Evolutionary conservation across 2,888 invertebrate species (phyloP).

Genomic region (Eugnorisma glareosa): DNA sequence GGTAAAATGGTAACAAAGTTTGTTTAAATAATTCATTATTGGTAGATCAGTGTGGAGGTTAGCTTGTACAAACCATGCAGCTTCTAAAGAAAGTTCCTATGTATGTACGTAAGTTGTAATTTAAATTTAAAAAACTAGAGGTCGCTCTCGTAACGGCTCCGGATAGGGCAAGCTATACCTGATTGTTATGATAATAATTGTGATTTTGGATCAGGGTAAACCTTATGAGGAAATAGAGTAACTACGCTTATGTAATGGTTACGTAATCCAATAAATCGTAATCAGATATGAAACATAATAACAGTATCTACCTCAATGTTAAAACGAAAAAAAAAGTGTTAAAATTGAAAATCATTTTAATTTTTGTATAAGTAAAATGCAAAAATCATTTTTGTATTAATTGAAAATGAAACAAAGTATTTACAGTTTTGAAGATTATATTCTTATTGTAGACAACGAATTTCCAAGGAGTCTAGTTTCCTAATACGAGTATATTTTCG

Average conservation of each 20-base stretch:
- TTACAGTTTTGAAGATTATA: conserved; percentile 10
- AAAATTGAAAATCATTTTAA: conserved; percentile 3
- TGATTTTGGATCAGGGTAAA: conserved; percentile 86
- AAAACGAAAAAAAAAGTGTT: not conserved
- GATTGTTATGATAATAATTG: conserved; percentile 79
- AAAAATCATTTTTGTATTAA: conserved; percentile 6
- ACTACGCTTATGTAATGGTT: conserved; percentile 50
- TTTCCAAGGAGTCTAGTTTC: conserved; percentile 34
- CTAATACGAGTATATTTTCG: conserved; percentile 41
- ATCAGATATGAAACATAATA: conserved; percentile 22
- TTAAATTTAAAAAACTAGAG: conserved; percentile 88
- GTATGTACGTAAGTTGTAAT: conserved; percentile 91
- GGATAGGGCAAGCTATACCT: conserved; percentile 74
- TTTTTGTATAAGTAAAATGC: conserved; percentile 10
- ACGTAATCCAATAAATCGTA: conserved; percentile 31
- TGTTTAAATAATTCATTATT: conserved; percentile 87
- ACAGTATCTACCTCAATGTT: not conserved
- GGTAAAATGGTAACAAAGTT: conserved; percentile 81
- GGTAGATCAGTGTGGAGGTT: conserved; percentile 90
- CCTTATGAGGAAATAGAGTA: conserved; percentile 75
- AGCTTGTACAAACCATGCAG: conserved; percentile 91
- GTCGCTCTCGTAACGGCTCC: conserved; percentile 81
- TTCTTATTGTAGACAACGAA: conserved; percentile 42
- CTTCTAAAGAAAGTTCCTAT: conserved; percentile 91
- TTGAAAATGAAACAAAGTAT: not conserved